These are phyloP conservation scores for Ammodytes marinus DNA, from an alignment of 2,113 vertebrate species.

Conservation along the genomic window DNA sequence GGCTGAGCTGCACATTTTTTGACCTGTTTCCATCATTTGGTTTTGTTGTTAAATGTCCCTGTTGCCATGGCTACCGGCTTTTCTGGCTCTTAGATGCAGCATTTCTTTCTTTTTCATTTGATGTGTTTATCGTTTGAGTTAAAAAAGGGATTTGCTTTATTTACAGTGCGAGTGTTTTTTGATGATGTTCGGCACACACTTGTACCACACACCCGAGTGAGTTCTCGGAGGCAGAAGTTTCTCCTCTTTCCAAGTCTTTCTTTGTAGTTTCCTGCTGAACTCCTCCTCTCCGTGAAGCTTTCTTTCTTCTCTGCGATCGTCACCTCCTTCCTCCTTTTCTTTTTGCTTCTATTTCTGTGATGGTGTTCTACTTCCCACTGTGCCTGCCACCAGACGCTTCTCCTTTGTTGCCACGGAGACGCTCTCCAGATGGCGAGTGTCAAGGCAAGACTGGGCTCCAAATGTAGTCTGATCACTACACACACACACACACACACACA, in stretches of 20 bases:
- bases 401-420: slow-evolving; percentile 77
- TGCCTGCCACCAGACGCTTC: slow-evolving; percentile 66
- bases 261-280: no score
- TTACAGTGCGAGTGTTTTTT: not conserved
- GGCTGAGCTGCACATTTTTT: slow-evolving; percentile 30
- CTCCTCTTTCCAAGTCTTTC: not conserved
- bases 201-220: not conserved
- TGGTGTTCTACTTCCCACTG: slow-evolving; percentile 42
- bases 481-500: slow-evolving; percentile 26
- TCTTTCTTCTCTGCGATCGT: not conserved
- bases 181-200: not conserved
- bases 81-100: slow-evolving; percentile 18
- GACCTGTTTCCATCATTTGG: slow-evolving; percentile 57
- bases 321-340: slow-evolving; percentile 35
- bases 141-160: not conserved
- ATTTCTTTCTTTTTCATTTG: no score
- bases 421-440: slow-evolving; percentile 77
- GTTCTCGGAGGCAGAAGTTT: no score
- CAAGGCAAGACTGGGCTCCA: slow-evolving; percentile 54
- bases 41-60: slow-evolving; percentile 54
- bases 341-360: slow-evolving; percentile 48
- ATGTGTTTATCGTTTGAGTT: slow-evolving; percentile 15
- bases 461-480: slow-evolving; percentile 43
- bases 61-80: slow-evolving; percentile 64
- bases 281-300: not conserved